Percentiles rank a stretch among this genome's conserved stretches.
Evolutionary conservation across 2,797 vertebrate genomes (phyloP).

Genomic region (Gymnoscopelus microlampas): DNA sequence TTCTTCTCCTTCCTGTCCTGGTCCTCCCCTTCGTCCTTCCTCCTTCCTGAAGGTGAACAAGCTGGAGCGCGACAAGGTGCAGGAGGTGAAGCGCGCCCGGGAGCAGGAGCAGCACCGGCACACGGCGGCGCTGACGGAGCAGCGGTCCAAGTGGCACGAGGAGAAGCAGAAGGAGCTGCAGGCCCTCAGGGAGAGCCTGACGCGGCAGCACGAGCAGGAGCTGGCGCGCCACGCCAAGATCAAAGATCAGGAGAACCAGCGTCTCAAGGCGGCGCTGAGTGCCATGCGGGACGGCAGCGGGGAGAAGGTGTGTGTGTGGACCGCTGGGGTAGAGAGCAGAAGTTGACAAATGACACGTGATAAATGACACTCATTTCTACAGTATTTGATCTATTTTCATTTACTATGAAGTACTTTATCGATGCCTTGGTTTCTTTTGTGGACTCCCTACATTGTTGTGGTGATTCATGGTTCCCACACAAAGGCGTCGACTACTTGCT

Average conservation of each 20-base stretch:
- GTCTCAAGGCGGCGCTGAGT: constrained; percentile 90
- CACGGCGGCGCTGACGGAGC: constrained; percentile 93
- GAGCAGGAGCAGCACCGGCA: constrained; percentile 98
- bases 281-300: constrained; percentile 94
- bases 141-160: constrained; percentile 96
- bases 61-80: constrained; percentile 96
- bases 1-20: background rate
- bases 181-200: constrained; percentile 91
- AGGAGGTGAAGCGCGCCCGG: constrained; percentile 94
- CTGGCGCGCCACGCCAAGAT: constrained; percentile 93
- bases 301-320: constrained; percentile 85
- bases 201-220: constrained; percentile 96
- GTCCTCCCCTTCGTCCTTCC: background rate
- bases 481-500: no score
- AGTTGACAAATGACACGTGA: no score
- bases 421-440: no score
- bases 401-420: no score
- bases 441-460: no score
- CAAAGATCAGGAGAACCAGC: constrained; percentile 94
- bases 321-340: background rate
- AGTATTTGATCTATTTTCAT: background rate
- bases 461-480: no score
- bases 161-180: constrained; percentile 98
- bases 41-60: constrained; percentile 86
- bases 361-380: no score